These are phyloP conservation scores for Bombus impatiens DNA, from an alignment of 1,140 invertebrate species.

Conservation along the genomic window DNA sequence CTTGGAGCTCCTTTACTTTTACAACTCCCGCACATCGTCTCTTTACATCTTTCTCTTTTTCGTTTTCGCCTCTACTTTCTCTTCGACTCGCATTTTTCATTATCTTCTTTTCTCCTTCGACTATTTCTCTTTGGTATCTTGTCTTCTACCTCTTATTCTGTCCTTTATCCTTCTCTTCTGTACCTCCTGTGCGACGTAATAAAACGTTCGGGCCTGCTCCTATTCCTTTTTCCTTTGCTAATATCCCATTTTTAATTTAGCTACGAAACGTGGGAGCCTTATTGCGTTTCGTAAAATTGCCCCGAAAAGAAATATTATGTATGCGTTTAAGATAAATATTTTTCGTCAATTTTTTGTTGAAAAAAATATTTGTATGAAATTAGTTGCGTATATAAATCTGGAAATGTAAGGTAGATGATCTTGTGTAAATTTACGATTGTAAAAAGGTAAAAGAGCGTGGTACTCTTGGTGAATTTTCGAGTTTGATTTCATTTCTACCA, in stretches of 20 bases:
- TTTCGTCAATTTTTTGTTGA: too few relatives aligned
- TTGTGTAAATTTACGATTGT: too few relatives aligned
- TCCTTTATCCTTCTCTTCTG: neutral
- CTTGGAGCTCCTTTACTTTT: slow-evolving; percentile 13
- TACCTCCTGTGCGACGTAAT: neutral
- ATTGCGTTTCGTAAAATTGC: neutral
- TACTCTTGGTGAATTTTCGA: too few relatives aligned
- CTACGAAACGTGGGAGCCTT: neutral
- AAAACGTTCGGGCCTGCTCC: neutral
- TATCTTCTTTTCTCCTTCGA: neutral
- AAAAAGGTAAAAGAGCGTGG: too few relatives aligned
- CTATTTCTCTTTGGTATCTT: neutral
- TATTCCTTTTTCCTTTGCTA: too few relatives aligned
- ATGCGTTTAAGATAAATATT: too few relatives aligned
- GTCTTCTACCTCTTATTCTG: neutral
- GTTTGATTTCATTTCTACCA: too few relatives aligned
- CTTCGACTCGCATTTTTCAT: neutral
- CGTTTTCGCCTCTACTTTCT: neutral
- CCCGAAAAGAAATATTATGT: too few relatives aligned
- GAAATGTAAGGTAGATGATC: too few relatives aligned
- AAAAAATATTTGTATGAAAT: too few relatives aligned
- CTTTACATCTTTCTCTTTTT: slow-evolving; percentile 1
- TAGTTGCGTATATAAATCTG: too few relatives aligned
- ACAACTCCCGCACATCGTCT: neutral
- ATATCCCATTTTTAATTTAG: neutral